Conservation (phyloP, 2,113 vertebrate genomes). For the Oncorhynchus mykiss region DNA sequence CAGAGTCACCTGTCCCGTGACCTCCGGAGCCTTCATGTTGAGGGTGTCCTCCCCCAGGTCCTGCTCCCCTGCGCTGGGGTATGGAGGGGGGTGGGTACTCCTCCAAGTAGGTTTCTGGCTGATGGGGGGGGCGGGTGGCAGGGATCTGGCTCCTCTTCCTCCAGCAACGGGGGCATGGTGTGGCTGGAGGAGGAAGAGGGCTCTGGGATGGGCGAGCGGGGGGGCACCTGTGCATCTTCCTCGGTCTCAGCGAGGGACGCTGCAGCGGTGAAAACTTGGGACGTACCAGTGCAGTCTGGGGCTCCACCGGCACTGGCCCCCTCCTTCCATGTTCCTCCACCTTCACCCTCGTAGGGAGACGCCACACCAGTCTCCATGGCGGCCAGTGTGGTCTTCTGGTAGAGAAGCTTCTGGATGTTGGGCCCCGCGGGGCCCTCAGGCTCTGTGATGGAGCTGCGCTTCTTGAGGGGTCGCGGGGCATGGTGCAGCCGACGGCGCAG, state of each 20-base stretch:
- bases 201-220: constrained; percentile 29
- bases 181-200: constrained; percentile 51
- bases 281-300: neutral
- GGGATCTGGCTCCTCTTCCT: constrained; percentile 53
- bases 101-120: constrained; percentile 75
- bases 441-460: constrained; percentile 92
- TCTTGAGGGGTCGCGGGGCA: constrained; percentile 88
- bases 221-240: constrained; percentile 54
- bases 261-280: constrained; percentile 15
- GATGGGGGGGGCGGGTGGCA: constrained; percentile 38
- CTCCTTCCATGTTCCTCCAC: constrained; percentile 34
- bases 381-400: constrained; percentile 92
- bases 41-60: constrained; percentile 74
- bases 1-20: constrained; percentile 82
- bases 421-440: constrained; percentile 90
- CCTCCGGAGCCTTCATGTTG: constrained; percentile 81
- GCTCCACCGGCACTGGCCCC: too few relatives aligned
- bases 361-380: constrained; percentile 84
- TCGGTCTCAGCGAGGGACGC: neutral
- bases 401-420: constrained; percentile 92
- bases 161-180: constrained; percentile 22
- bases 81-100: constrained; percentile 91
- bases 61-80: constrained; percentile 74
- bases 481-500: constrained; percentile 87
- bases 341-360: constrained; percentile 54